Evolutionary conservation across 2,113 vertebrate genomes (phyloP).

Genomic region (Siniperca chuatsi): DNA sequence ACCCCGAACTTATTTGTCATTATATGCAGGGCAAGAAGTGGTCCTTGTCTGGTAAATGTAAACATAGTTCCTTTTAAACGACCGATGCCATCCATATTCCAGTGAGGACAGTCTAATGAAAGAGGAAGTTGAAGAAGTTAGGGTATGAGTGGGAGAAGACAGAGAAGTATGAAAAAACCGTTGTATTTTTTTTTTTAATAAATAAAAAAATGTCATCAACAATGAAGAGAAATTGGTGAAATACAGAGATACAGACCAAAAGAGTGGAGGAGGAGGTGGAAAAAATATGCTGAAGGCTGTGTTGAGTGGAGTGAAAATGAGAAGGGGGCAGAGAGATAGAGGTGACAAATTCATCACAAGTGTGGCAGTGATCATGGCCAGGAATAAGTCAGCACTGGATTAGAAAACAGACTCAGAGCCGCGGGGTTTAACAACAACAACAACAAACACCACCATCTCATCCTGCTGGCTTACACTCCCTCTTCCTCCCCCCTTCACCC

Average conservation of each 20-base stretch:
- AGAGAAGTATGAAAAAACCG: too few relatives aligned
- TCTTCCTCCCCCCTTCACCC: not conserved
- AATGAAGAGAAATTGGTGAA: not conserved
- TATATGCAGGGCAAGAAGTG: not conserved
- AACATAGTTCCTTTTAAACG: not conserved
- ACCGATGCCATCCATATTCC: not conserved
- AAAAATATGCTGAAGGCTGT: not conserved
- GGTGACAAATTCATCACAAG: conserved; percentile 60
- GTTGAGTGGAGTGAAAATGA: conserved; percentile 33
- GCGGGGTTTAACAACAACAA: conserved; percentile 44
- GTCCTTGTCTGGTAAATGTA: not conserved
- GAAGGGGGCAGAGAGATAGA: not conserved
- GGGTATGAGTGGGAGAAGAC: not conserved
- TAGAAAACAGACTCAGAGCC: conserved; percentile 36
- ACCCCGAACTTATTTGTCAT: not conserved
- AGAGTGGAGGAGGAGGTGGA: not conserved
- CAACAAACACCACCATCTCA: conserved; percentile 14
- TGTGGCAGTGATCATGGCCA: conserved; percentile 21
- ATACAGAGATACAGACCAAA: not conserved
- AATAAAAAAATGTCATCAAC: not conserved
- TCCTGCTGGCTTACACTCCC: not conserved
- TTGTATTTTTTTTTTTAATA: too few relatives aligned
- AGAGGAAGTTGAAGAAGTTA: not conserved
- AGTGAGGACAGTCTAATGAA: not conserved
- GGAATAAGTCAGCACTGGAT: conserved; percentile 35